Evolutionary conservation across 2,797 vertebrate genomes (phyloP).

Genomic region (Argyrosomus regius): DNA sequence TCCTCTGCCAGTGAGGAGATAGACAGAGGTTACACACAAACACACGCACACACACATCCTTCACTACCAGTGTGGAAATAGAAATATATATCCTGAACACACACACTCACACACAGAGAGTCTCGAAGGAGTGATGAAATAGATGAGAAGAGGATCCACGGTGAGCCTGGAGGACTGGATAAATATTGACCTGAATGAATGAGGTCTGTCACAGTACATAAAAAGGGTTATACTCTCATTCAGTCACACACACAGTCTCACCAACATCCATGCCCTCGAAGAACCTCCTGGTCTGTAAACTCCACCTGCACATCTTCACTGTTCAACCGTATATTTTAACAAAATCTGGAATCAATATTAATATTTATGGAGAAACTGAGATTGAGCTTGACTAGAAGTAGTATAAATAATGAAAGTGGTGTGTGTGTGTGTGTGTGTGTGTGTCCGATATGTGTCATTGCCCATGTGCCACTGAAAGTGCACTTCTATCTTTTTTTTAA

Average conservation of each 20-base stretch:
- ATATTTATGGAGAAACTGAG: slow-evolving; percentile 57
- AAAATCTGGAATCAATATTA: slow-evolving; percentile 57
- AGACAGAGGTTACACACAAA: slow-evolving; percentile 11
- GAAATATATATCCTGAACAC: slow-evolving; percentile 57
- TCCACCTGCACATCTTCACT: slow-evolving; percentile 8
- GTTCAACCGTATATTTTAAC: slow-evolving; percentile 44
- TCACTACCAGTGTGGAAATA: slow-evolving; percentile 17
- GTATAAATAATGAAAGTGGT: slow-evolving; percentile 61
- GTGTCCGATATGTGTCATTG: slow-evolving; percentile 30
- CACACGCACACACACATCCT: slow-evolving; percentile 19
- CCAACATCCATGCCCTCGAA: slow-evolving; percentile 33
- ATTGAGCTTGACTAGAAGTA: slow-evolving; percentile 38
- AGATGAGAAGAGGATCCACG: slow-evolving; percentile 68
- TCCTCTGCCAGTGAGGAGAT: slow-evolving; percentile 42
- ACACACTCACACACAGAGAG: slow-evolving; percentile 31
- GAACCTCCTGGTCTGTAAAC: slow-evolving; percentile 34
- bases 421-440: slow-evolving; percentile 27
- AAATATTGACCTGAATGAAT: slow-evolving; percentile 82
- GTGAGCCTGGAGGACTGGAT: slow-evolving; percentile 69
- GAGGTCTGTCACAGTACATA: slow-evolving; percentile 74
- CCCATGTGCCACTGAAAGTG: slow-evolving; percentile 8
- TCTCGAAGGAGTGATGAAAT: slow-evolving; percentile 67
- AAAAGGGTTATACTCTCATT: slow-evolving; percentile 39
- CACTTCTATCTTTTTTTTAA: neutral
- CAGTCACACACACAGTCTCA: slow-evolving; percentile 10